Evolutionary conservation across 2,888 invertebrate species (phyloP).

Genomic region (Hydrotaea cyrtoneurina): DNA sequence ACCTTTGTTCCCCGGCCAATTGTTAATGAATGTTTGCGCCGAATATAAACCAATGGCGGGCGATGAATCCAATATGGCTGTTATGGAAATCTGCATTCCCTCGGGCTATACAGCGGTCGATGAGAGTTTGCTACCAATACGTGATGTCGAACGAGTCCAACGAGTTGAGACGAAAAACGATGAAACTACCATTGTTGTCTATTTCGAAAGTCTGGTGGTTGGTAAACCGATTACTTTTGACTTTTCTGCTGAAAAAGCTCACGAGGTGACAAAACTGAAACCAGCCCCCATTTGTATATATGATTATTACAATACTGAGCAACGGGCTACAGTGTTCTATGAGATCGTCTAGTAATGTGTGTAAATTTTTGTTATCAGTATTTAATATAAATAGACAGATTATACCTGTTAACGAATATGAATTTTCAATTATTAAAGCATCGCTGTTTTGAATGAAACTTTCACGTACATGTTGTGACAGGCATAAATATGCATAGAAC

Average conservation of each 20-base stretch:
- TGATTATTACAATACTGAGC: constrained; percentile 92
- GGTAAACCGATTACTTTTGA: constrained; percentile 85
- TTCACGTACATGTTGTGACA: no score
- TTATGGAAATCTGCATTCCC: constrained; percentile 93
- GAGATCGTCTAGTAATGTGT: neutral
- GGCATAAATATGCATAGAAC: no score
- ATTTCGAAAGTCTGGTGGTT: constrained; percentile 86
- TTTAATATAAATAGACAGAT: no score
- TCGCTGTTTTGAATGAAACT: no score
- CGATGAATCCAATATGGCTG: constrained; percentile 89
- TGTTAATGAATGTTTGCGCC: constrained; percentile 89
- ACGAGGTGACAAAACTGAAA: constrained; percentile 91
- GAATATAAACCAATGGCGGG: constrained; percentile 82
- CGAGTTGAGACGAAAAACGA: constrained; percentile 86
- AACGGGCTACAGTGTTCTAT: constrained; percentile 67
- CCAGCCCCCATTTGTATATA: constrained; percentile 90
- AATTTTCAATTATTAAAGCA: no score
- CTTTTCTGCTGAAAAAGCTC: constrained; percentile 90
- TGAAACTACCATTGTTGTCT: constrained; percentile 85
- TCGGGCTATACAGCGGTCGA: constrained; percentile 93
- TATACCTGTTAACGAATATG: no score
- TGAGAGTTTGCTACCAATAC: constrained; percentile 85
- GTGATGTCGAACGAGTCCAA: constrained; percentile 80
- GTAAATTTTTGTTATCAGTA: neutral
- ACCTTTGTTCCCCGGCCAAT: constrained; percentile 89